These are phyloP conservation scores for Hydrophis major DNA, from an alignment of 2,797 vertebrate species.

Conservation along the genomic window DNA sequence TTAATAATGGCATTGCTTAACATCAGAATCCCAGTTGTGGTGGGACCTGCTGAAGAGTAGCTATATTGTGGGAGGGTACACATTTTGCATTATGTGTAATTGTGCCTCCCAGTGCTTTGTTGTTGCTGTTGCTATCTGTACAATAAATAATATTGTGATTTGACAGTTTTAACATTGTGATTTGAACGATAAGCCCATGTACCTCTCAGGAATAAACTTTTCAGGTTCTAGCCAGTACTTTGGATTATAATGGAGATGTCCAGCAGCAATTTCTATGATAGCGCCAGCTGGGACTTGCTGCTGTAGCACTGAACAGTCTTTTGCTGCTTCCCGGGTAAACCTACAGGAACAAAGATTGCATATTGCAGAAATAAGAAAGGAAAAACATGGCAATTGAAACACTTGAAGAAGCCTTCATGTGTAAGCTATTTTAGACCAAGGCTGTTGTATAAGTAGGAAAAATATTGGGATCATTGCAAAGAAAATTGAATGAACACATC, in stretches of 20 bases:
- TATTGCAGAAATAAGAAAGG: neutral
- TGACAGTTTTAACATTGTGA: neutral
- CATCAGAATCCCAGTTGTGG: neutral
- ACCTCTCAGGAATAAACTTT: constrained; percentile 91
- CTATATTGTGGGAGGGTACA: neutral
- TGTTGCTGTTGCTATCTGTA: neutral
- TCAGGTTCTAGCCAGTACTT: constrained; percentile 86
- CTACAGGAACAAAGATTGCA: constrained; percentile 64
- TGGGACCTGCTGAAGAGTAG: neutral
- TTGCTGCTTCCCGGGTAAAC: constrained; percentile 79
- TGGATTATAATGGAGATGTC: constrained; percentile 85
- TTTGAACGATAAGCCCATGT: neutral
- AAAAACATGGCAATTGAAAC: constrained; percentile 17
- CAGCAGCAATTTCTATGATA: constrained; percentile 81
- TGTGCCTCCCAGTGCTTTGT: neutral
- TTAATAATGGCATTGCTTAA: neutral
- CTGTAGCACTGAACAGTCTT: constrained; percentile 82
- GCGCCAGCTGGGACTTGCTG: constrained; percentile 82
- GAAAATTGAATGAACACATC: neutral
- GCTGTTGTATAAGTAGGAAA: neutral
- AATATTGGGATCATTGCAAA: neutral
- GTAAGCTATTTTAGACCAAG: neutral
- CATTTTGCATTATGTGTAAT: neutral
- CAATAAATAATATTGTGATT: neutral
- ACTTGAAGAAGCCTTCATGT: neutral